Evolutionary conservation across 2,797 vertebrate genomes (phyloP), one percentile per base, ranked within the genome.

Genomic region (Catharus ustulatus): DNA sequence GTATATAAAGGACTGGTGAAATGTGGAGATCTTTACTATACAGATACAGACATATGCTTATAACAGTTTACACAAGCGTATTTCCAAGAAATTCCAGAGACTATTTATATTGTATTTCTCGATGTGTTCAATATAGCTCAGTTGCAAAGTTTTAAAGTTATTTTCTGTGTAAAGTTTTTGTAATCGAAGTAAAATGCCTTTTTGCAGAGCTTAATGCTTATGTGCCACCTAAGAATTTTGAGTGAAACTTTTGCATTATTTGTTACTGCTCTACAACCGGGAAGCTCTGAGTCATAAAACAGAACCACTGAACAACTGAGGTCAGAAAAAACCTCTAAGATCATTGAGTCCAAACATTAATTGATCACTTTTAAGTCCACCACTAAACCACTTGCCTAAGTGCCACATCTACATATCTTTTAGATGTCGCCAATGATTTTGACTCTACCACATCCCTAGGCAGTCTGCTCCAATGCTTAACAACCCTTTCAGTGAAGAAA

Each of bases 221-320:
- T 21, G 5, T 62, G 20, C 3, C 9, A 42, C 10, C 3, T 46
- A 69, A 84, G 20, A 38, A n/a, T 59, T 89, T 38, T 71, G n/a
- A 76, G 23, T 54, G 6, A 75, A 91, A n/a, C 4, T 80, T 69
- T 45, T 67, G 5, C 32, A 32, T 32, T 5, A 34, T 29, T 87
- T 52, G 1, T 66, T 87, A 67, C 7, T 62, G 11, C 18, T 71
- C 9, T 75, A 18, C 21, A 30, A 48, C n/a, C 0, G 0, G 26
- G 18, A 74, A 73, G 4, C 15, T 71, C 36, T 32, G 32, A 29
- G 30, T 58, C 15, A 69, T 45, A 14, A 30, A 72, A 51, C 13
- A 78, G 40, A 72, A 34, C 29, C 13, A 58, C 15, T 19, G 20
- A 45, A 58, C 10, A 36, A 26, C 4, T 49, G 20, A 77, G 15